Evolutionary conservation across 2,113 vertebrate species (phyloP).

Genomic region (Albula glossodonta): DNA sequence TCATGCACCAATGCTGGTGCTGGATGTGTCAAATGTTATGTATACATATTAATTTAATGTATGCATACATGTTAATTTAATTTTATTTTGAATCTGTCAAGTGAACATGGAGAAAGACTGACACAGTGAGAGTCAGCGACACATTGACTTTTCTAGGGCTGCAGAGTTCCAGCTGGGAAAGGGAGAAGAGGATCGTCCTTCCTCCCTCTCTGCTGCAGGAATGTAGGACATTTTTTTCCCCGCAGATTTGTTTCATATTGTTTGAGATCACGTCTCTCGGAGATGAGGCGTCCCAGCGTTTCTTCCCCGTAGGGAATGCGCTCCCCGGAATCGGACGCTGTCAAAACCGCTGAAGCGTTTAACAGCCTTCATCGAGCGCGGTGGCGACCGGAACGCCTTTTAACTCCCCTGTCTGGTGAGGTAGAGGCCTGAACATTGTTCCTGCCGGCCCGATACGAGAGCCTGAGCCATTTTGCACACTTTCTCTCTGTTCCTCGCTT

Average conservation of each 20-base stretch:
- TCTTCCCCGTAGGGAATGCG: constrained; percentile 36
- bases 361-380: constrained; percentile 62
- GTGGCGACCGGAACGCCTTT: constrained; percentile 63
- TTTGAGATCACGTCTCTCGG: constrained; percentile 49
- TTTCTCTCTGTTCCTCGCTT: constrained; percentile 1
- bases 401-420: constrained; percentile 67
- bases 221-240: background rate
- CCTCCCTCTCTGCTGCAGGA: background rate
- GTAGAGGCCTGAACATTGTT: constrained; percentile 57
- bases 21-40: no score
- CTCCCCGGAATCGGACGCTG: constrained; percentile 71
- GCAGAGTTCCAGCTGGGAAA: background rate
- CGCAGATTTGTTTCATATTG: background rate
- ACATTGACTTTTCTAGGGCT: no score
- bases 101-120: no score
- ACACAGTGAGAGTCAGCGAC: no score
- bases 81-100: no score
- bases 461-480: constrained; percentile 37
- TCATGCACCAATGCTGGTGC: no score
- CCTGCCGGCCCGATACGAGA: constrained; percentile 62
- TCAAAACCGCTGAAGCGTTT: constrained; percentile 76
- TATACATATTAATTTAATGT: no score
- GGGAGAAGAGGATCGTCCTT: background rate
- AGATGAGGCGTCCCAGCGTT: constrained; percentile 43
- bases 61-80: no score